Base-by-base conservation (phyloP, 2,113 vertebrate genomes). In the Hippocampus abdominalis region DNA sequence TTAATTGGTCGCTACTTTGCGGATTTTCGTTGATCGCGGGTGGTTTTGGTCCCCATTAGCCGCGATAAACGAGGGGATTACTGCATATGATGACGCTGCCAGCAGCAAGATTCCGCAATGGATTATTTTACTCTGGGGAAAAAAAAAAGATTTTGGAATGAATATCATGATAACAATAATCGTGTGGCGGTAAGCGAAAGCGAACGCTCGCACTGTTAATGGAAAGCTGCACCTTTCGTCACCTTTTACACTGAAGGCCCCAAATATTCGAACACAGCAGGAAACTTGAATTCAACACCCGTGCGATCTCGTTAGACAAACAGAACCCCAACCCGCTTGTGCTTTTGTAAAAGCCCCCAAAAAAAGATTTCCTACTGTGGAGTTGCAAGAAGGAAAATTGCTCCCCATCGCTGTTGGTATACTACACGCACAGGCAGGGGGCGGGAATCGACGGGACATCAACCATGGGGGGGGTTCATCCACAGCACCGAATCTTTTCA, bases 311-410 rank as follows among this genome's bases (percentile, higher is more conserved):
- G 56, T n/a, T n/a, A 70, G 48, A 62, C 62, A 80, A 84, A 78
- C 70, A 79, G 69, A 81, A 82, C 69, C 27, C 2, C 11, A 82
- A 13, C 66, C 27, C 23, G 6, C 16, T 29, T 69, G 6, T 85
- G 32, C 76, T 85, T 78, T 71, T 15, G 56, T 3, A 75, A 66
- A 25, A 72, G 6, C n/a, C n/a, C n/a, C n/a, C n/a, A n/a, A 56
- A n/a, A 8, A 23, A 36, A 29, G n/a, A 11, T 44, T 29, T 69
- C 74, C 54, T 66, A 53, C 29, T 5, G 49, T 64, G 56, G 57
- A 60, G 16, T 15, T 27, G 27, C 25, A 60, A 8, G 23, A 32
- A 5, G 57, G 27, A 60, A 2, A 2, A 32, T 60, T 32, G 27
- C 9, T 21, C 20, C 2, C 20, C 3, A 29, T 29, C 29, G 29